A percentile compares a stretch with the other conserved stretches of the same genome.
Conservation (phyloP, 1,140 invertebrate species). For the Lanistes nyassanus region DNA sequence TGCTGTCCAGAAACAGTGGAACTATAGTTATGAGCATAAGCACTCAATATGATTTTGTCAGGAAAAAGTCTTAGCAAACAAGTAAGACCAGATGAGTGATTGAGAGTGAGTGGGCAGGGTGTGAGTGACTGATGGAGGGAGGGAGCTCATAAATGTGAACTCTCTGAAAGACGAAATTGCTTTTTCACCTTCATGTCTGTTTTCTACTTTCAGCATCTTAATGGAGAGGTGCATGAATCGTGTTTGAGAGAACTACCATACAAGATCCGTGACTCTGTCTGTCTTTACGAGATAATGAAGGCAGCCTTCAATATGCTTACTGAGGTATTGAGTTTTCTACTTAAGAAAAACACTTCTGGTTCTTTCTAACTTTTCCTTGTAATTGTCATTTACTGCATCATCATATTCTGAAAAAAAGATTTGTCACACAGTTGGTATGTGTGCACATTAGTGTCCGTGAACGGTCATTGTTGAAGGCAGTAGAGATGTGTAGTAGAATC, state of each 20-base stretch:
- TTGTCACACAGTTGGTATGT: background rate
- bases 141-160: background rate
- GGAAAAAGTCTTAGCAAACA: no score
- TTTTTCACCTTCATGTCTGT: background rate
- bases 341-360: background rate
- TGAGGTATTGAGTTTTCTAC: constrained; percentile 19
- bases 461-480: no score
- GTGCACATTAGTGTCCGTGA: no score
- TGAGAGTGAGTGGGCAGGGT: no score
- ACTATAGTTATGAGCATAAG: no score
- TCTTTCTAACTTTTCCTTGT: background rate
- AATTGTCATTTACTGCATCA: background rate
- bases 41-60: no score
- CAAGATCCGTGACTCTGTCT: constrained; percentile 56
- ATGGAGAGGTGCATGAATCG: constrained; percentile 47
- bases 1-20: no score
- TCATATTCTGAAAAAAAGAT: background rate
- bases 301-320: constrained; percentile 59
- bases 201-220: constrained; percentile 55
- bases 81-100: no score
- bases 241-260: constrained; percentile 59
- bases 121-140: background rate
- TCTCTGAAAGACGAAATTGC: background rate
- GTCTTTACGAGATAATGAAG: constrained; percentile 60
- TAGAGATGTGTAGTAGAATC: no score